phyloP scores from a whole-genome alignment of 2,113 vertebrate species.

The Sakesphorus luctuosus region DNA sequence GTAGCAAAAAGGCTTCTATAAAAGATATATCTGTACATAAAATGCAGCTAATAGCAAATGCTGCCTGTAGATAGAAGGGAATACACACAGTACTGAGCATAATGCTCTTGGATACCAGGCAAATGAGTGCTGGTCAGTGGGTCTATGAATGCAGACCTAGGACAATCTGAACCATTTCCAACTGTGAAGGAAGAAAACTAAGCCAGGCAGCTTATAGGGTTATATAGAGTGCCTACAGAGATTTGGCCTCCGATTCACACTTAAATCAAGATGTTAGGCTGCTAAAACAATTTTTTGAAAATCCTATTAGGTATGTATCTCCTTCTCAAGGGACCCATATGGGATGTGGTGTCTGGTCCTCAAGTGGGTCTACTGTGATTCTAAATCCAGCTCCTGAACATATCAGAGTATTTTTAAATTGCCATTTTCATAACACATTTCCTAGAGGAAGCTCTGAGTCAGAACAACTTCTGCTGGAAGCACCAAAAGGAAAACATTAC shows the following conservation, averaged over 20 bases:
- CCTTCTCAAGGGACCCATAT: neutral
- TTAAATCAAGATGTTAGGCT: neutral
- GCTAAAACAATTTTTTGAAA: neutral
- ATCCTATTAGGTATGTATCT: neutral
- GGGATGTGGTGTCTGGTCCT: neutral
- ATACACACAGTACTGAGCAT: neutral
- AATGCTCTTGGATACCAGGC: neutral
- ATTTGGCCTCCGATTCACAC: neutral
- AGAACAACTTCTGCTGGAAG: constrained; percentile 29
- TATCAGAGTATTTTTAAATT: neutral
- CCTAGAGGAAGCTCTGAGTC: constrained; percentile 1
- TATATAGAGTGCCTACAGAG: neutral
- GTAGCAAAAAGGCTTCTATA: neutral
- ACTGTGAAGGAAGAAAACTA: neutral
- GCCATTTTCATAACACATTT: neutral
- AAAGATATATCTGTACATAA: neutral
- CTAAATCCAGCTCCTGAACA: neutral
- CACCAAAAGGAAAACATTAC: constrained; percentile 34
- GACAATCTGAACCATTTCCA: neutral
- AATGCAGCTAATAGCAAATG: neutral
- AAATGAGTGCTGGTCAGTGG: neutral
- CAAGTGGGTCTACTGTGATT: neutral
- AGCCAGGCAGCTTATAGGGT: neutral
- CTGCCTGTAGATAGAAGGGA: neutral
- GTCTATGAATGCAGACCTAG: neutral